Conservation (phyloP, 35 echinoderm and acorn worm genomes). For the Patiria miniata region DNA sequence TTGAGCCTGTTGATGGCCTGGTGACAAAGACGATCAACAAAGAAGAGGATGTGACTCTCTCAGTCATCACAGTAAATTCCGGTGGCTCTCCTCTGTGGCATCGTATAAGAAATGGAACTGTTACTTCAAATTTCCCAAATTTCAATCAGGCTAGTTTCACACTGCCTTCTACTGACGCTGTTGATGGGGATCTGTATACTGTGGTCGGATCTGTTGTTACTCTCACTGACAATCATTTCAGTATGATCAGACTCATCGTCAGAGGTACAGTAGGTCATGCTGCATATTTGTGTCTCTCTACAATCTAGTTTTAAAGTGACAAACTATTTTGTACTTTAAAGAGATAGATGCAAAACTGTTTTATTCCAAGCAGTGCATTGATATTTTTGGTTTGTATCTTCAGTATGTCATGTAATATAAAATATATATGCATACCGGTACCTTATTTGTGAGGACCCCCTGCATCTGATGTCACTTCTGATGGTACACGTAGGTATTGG, state of each 20-base stretch:
- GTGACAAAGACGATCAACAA: constrained; percentile 3
- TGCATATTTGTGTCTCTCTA: background rate
- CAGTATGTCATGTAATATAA: no score
- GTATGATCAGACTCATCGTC: constrained; percentile 1
- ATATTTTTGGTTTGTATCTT: no score
- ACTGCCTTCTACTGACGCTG: background rate
- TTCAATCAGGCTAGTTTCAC: background rate
- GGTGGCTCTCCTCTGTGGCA: background rate
- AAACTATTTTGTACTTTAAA: background rate
- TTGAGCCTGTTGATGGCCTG: constrained; percentile 1
- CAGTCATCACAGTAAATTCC: background rate
- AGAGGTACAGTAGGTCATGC: background rate
- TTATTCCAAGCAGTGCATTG: no score
- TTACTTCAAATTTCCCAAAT: background rate
- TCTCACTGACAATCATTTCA: background rate
- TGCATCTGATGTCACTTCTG: no score
- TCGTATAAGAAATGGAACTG: background rate
- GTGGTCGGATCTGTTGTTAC: background rate
- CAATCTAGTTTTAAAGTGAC: background rate
- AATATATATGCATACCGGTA: no score
- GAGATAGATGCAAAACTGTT: no score
- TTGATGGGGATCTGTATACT: constrained; percentile 2
- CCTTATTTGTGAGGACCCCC: no score
- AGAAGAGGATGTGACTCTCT: background rate
- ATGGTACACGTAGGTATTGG: no score